phyloP scores from a whole-genome alignment of 2,888 invertebrate genomes.

The Lasius platythorax region DNA sequence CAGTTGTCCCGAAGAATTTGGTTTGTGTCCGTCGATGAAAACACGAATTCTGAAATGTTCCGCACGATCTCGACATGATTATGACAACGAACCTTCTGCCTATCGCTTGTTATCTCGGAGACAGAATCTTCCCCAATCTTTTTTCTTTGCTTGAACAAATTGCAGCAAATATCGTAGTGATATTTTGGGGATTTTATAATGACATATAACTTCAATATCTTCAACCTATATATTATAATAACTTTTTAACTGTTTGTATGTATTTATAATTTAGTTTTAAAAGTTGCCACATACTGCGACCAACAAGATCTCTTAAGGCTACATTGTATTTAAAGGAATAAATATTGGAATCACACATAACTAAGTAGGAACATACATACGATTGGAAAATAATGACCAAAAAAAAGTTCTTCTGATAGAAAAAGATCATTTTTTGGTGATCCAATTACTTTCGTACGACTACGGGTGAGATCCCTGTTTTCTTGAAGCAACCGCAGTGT shows the following conservation, averaged over 20 bases:
- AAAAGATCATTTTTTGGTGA: background rate
- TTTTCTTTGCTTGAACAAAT: background rate
- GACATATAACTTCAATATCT: background rate
- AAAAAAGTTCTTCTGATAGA: background rate
- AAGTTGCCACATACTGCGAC: background rate
- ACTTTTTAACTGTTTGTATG: background rate
- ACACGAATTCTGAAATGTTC: slow-evolving; percentile 38
- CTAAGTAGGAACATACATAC: background rate
- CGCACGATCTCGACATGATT: slow-evolving; percentile 34
- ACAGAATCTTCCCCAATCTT: background rate
- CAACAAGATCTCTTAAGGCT: background rate
- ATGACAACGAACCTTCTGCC: slow-evolving; percentile 22
- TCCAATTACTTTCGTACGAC: background rate
- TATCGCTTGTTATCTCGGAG: background rate
- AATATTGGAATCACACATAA: background rate
- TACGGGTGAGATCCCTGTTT: background rate
- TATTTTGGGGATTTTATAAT: background rate
- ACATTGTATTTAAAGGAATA: background rate
- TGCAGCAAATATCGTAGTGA: background rate
- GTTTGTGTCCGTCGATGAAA: slow-evolving; percentile 31
- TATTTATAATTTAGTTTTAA: background rate
- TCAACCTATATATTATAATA: background rate
- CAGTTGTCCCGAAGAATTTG: slow-evolving; percentile 57
- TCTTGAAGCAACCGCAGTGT: background rate
- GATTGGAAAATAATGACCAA: background rate